A percentile compares a stretch with the other conserved stretches of the same genome.
phyloP scores from a whole-genome alignment of 2,113 vertebrate genomes.

The Plecturocebus donacophilus region DNA sequence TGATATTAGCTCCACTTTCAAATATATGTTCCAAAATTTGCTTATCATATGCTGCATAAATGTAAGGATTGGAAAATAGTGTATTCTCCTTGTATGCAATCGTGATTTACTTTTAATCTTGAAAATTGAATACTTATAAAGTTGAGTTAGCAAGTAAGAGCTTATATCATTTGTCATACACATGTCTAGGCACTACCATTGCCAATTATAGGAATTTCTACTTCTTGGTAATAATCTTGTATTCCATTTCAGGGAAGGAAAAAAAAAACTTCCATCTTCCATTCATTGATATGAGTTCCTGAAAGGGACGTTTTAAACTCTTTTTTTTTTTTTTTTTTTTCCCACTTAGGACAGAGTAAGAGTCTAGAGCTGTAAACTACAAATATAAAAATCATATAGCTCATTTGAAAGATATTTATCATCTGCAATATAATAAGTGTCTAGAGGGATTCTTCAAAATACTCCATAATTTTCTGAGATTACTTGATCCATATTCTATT shows the following conservation, averaged over 20 bases:
- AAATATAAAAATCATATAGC: background rate
- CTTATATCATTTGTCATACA: background rate
- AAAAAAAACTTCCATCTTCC: background rate
- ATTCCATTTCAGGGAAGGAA: background rate
- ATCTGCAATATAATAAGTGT: background rate
- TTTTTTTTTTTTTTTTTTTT: constrained; percentile 18
- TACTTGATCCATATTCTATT: background rate
- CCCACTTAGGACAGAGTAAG: background rate
- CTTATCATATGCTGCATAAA: background rate
- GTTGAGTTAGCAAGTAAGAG: background rate
- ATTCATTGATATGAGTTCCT: constrained; percentile 11
- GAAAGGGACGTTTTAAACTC: background rate
- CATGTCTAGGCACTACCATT: background rate
- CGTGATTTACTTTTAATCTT: background rate
- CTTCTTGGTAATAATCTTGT: background rate
- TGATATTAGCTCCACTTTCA: background rate
- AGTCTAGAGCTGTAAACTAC: no score
- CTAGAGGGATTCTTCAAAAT: background rate
- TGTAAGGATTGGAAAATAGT: constrained; percentile 21
- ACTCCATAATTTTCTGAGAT: constrained; percentile 21
- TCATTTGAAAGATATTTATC: background rate
- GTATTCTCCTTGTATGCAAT: background rate
- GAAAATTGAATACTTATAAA: background rate
- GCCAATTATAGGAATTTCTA: background rate
- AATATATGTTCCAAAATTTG: background rate